Percentiles rank a stretch among this genome's conserved stretches.
phyloP scores from a whole-genome alignment of 2,888 invertebrate genomes.

The Eueremaeus valkanovi region DNA sequence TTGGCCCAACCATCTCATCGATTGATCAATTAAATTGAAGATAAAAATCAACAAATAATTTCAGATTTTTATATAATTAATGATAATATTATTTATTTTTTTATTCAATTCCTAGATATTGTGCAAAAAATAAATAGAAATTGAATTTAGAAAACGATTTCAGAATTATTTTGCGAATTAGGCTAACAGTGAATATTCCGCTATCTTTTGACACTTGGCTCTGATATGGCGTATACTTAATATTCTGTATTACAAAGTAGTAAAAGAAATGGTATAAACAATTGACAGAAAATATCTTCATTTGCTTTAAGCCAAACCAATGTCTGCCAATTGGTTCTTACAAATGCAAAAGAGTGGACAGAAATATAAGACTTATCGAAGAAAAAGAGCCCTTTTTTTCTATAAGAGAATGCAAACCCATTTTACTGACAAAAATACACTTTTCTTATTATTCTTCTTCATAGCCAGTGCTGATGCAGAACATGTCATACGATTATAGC shows the following conservation, averaged over 20 bases:
- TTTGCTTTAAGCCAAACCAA: constrained; percentile 13
- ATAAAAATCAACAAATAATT: too few relatives aligned
- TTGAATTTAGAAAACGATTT: too few relatives aligned
- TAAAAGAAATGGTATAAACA: constrained; percentile 6
- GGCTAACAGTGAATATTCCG: background rate
- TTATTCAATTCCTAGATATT: too few relatives aligned
- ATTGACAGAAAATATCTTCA: constrained; percentile 1
- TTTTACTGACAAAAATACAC: background rate
- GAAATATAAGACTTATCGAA: too few relatives aligned
- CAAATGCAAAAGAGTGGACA: background rate
- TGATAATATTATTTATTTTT: too few relatives aligned
- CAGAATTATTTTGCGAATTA: too few relatives aligned
- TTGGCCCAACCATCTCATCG: background rate
- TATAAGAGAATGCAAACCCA: constrained; percentile 11
- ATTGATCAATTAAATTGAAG: background rate
- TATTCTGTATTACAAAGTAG: background rate
- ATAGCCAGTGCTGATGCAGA: constrained; percentile 1
- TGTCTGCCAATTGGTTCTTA: background rate
- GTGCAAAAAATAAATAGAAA: background rate
- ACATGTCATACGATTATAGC: constrained; percentile 25
- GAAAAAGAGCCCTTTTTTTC: too few relatives aligned
- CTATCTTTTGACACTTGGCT: too few relatives aligned
- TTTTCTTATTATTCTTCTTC: background rate
- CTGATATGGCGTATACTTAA: too few relatives aligned
- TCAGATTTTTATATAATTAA: too few relatives aligned